A percentile compares a stretch with the other conserved stretches of the same genome.
Conservation (phyloP, 1,140 invertebrate genomes). For the Antheraea mylitta region DNA sequence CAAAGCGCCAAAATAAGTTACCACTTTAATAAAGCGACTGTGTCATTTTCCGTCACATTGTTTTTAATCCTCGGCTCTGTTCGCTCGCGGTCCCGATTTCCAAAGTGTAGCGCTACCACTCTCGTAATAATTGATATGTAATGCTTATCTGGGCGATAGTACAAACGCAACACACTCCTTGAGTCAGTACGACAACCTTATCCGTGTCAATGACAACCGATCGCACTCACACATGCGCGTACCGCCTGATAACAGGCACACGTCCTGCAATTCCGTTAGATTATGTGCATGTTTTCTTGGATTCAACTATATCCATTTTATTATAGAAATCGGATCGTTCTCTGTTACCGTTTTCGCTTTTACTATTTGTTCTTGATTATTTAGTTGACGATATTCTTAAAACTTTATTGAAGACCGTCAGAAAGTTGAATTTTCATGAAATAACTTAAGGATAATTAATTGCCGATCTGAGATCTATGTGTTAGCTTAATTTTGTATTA, state of each 20-base stretch:
- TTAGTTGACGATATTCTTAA: too few species aligned
- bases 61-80: background rate
- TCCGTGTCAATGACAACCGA: slow-evolving; percentile 55
- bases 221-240: slow-evolving; percentile 25
- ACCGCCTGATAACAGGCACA: background rate
- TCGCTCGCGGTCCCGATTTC: background rate
- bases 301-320: background rate
- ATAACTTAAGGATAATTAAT: too few species aligned
- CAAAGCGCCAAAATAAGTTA: too few species aligned
- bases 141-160: background rate
- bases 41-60: background rate
- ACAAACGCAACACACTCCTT: slow-evolving; percentile 33
- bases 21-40: background rate
- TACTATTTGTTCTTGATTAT: background rate
- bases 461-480: too few species aligned
- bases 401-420: too few species aligned
- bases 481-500: too few species aligned
- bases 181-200: slow-evolving; percentile 53
- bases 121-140: background rate
- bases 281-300: background rate
- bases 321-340: background rate
- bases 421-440: too few species aligned
- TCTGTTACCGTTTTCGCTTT: background rate
- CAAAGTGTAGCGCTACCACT: too few species aligned
- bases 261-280: background rate